Base-by-base conservation (phyloP, 2,113 vertebrate species). In the Cavia porcellus region DNA sequence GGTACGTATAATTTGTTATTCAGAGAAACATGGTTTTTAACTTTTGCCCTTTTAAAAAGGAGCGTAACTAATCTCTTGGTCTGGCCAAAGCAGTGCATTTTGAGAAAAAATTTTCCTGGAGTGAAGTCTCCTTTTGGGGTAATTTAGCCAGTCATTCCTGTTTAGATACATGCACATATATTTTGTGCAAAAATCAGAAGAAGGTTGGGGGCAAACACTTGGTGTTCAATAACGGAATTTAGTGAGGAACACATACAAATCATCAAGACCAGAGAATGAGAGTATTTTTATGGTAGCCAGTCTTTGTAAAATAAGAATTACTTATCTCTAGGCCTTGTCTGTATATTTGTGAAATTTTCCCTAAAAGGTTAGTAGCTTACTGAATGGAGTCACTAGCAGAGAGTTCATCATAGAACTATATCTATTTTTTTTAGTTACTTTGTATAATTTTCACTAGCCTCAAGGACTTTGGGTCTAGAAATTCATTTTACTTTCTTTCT, bases 1-100 rank as follows among this genome's bases (percentile, higher is more conserved):
- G 99, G 99, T 99, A 99, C 98, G 96, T 88, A 7, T 47, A 96
- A 92, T 25, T 55, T 79, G 66, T 87, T 96, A 66, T 55, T 90
- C 35, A 13, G 62, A 92, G 72, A 89, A 83, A 64, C 30, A 13
- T 72, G 77, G n/a, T 77, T 42, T 87, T 92, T 61, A 50, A 79
- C 22, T 30, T 74, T 38, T 50, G 38, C 24, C 64, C 66, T 81
- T 96, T 96, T 91, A 86, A 89, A 68, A 96, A 92, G 35, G n/a
- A 91, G 72, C 17, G 0, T 70, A 47, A 52, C 57, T 6, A 25
- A 92, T 75, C 70, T 66, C 45, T 83, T 62, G 87, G 75, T 68
- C 66, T 70, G 30, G 85, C 64, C 30, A 3, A 25, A 72, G 61
- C 61, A 25, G 95, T 28, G 1, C 20, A 1, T 57, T 92, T 72